Percentiles rank a stretch among this genome's conserved stretches.
These are phyloP conservation scores for Leptodactylus fallax DNA, from an alignment of 2,797 vertebrate species.

Conservation along the genomic window DNA sequence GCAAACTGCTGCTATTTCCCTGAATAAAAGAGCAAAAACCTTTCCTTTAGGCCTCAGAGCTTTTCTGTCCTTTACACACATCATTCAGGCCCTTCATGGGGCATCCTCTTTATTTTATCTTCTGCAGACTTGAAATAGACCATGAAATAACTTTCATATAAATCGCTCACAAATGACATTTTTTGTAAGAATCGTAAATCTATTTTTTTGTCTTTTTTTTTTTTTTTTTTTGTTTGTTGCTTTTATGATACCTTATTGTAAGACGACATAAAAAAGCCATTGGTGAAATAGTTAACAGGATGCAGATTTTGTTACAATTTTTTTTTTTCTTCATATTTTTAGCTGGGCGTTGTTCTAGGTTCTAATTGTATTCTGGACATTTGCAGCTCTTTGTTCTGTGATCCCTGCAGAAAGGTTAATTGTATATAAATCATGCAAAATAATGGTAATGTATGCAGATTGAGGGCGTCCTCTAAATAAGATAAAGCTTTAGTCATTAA, in stretches of 20 bases:
- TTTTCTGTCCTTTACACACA: neutral
- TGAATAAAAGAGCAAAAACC: conserved; percentile 36
- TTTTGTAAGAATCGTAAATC: no score
- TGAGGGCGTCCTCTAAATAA: conserved; percentile 15
- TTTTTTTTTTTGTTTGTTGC: neutral
- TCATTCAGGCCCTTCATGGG: conserved; percentile 20
- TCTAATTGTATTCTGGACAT: conserved; percentile 43
- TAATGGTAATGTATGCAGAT: conserved; percentile 56
- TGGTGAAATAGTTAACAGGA: neutral
- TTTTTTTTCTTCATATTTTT: neutral
- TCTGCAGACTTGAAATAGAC: neutral
- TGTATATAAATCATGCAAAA: conserved; percentile 17
- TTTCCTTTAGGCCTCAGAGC: conserved; percentile 42
- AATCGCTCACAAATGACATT: no score
- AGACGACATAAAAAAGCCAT: no score
- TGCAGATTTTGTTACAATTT: neutral
- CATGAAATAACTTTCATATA: no score
- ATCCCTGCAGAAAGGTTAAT: conserved; percentile 33
- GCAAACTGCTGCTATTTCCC: conserved; percentile 45
- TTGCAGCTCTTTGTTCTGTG: conserved; percentile 19
- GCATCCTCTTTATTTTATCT: neutral
- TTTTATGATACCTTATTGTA: no score
- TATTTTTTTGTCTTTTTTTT: neutral
- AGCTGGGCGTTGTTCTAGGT: conserved; percentile 42
- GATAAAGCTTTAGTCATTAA: conserved; percentile 29